Evolutionary conservation across 2,113 vertebrate genomes (phyloP).

Genomic region (Cyprinodon tularosa): DNA sequence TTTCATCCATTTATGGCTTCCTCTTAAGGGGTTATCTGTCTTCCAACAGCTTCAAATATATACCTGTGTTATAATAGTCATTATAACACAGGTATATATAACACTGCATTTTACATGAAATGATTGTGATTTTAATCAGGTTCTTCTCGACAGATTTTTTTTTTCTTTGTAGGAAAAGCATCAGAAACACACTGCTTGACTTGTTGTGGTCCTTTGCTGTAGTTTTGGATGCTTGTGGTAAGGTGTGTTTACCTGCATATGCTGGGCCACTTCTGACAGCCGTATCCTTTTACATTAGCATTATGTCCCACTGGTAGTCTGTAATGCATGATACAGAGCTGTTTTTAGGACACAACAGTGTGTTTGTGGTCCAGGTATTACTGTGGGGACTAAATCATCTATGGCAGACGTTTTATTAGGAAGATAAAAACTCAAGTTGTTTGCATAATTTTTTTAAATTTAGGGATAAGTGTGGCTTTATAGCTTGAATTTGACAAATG

Average conservation of each 20-base stretch:
- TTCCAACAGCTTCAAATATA: constrained; percentile 7
- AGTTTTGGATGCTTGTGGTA: neutral
- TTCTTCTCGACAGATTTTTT: neutral
- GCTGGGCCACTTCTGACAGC: constrained; percentile 21
- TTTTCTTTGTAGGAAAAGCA: no score
- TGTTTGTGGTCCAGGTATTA: constrained; percentile 6
- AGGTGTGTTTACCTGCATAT: neutral
- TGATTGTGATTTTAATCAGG: neutral
- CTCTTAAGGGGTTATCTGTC: constrained; percentile 7
- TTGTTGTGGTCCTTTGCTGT: constrained; percentile 1
- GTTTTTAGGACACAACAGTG: constrained; percentile 8
- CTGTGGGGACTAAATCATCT: neutral
- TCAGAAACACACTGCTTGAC: constrained; percentile 1
- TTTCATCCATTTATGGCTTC: neutral
- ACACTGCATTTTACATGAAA: neutral
- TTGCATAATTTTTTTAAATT: neutral
- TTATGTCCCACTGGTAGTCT: constrained; percentile 23
- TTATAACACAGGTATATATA: no score
- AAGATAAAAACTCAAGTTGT: neutral
- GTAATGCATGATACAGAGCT: constrained; percentile 1
- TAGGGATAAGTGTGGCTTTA: neutral
- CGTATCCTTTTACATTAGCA: constrained; percentile 30
- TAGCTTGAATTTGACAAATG: neutral
- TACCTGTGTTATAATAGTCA: neutral
- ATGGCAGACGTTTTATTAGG: neutral